Conservation (phyloP, 2,113 vertebrate genomes). For the Phaethon lepturus region DNA sequence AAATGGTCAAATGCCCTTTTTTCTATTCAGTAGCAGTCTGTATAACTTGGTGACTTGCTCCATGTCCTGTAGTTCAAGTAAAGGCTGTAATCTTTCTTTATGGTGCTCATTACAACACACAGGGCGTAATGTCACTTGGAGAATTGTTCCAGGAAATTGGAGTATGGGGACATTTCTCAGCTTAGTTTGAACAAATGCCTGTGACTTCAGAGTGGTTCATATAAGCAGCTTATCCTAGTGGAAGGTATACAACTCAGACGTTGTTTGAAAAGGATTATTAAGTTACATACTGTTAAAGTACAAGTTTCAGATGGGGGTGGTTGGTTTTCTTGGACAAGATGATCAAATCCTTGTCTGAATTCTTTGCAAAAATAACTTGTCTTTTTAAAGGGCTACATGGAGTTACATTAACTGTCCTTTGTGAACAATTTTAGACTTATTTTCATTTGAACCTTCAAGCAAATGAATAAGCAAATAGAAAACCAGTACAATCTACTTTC, state of each 20-base stretch:
- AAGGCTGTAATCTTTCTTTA: slow-evolving; percentile 5
- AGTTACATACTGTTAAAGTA: background rate
- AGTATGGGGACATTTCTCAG: background rate
- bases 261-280: slow-evolving; percentile 47
- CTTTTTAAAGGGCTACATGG: background rate
- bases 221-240: slow-evolving; percentile 39
- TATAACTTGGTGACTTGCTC: slow-evolving; percentile 9
- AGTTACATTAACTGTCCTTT: background rate
- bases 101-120: background rate
- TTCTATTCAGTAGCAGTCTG: background rate
- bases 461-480: background rate
- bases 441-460: background rate
- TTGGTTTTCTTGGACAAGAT: background rate
- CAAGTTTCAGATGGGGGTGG: background rate
- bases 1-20: background rate
- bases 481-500: background rate
- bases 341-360: background rate
- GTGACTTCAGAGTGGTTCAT: background rate
- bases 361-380: background rate
- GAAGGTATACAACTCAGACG: background rate
- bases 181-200: slow-evolving; percentile 18
- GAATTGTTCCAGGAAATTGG: slow-evolving; percentile 13
- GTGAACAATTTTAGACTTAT: background rate
- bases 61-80: background rate
- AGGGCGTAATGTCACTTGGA: background rate